Evolutionary conservation across 2,888 invertebrate genomes (phyloP), one percentile per base, ranked within the genome.

Genomic region (Heteromurus nitidus): DNA sequence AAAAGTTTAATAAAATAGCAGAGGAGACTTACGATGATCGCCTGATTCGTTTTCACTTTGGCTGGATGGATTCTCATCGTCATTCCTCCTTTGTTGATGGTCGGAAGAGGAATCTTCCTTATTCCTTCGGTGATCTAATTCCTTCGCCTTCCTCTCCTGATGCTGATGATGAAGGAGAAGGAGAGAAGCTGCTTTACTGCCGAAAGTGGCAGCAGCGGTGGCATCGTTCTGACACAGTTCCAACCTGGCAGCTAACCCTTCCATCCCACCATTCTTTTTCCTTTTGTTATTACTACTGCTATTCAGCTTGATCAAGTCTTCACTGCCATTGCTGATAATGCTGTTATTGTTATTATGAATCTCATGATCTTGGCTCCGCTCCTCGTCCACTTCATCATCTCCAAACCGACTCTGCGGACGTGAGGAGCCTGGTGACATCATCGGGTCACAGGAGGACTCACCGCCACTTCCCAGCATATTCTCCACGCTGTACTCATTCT

Each of bases 191-290:
- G 65, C 62, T 55, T 77, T 75, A 31, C 36, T 75, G 60, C 73
- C 75, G 47, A 64, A 75, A 22, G 60, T n/a, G 26, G 73, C 53
- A 62, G 81, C 79, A 31, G 81, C 58, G 65, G 76, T 36, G 74
- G 69, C 62, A 72, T 83, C 80, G 36, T 81, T 81, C 76, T 85
- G 86, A 74, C 82, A 84, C 79, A 91, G 86, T 85, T 90, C 90
- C 24, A 92, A 92, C 87, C 92, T 92, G 53, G 87, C 87, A 68
- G 87, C 87, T 11, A 87, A 74, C 55, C 87, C 87, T 81, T 87
- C 87, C 79, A 24, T 92, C 89, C 70, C 92, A 62, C 72, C 72
- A 91, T 88, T 88, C 86, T 79, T 88, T 85, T 73, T 86, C 83
- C 81, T 68, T 30, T 82, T 81, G 62, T 83, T 62, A 65, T 80